Conservation (phyloP, 2,797 vertebrate species). For the Galago senegalensis region DNA sequence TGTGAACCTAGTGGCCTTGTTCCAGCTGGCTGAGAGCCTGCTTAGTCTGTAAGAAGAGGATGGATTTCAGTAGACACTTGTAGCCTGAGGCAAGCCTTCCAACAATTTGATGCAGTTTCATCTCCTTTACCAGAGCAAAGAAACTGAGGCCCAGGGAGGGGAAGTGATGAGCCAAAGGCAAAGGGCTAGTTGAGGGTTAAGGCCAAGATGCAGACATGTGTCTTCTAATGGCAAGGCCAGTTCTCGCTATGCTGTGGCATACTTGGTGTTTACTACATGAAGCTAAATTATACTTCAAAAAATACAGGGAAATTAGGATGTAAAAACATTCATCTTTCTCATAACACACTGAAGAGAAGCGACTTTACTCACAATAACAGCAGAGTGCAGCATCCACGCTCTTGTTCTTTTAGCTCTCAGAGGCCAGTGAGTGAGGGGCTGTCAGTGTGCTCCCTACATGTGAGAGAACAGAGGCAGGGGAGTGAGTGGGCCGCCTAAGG, state of each 20-base stretch:
- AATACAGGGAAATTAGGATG: neutral
- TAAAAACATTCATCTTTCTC: neutral
- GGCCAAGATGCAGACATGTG: neutral
- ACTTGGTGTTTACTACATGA: conserved; percentile 19
- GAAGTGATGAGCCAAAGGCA: neutral
- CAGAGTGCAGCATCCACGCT: neutral
- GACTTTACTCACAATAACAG: conserved; percentile 31
- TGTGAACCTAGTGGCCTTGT: neutral
- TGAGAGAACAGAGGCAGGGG: neutral
- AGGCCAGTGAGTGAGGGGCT: neutral
- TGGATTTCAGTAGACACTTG: neutral
- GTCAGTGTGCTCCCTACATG: neutral
- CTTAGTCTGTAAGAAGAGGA: neutral
- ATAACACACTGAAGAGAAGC: neutral
- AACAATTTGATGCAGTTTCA: neutral
- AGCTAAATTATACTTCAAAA: conserved; percentile 17
- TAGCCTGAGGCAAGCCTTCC: neutral
- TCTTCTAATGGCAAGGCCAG: neutral
- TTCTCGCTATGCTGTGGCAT: neutral
- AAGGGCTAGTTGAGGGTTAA: neutral
- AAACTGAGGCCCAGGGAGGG: neutral
- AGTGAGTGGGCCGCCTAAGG: neutral
- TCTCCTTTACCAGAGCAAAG: neutral
- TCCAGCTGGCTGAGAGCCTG: neutral
- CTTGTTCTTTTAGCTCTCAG: neutral